Evolutionary conservation across 2,888 invertebrate genomes (phyloP), one percentile per base, ranked within the genome.

Genomic region (Rhingia campestris): DNA sequence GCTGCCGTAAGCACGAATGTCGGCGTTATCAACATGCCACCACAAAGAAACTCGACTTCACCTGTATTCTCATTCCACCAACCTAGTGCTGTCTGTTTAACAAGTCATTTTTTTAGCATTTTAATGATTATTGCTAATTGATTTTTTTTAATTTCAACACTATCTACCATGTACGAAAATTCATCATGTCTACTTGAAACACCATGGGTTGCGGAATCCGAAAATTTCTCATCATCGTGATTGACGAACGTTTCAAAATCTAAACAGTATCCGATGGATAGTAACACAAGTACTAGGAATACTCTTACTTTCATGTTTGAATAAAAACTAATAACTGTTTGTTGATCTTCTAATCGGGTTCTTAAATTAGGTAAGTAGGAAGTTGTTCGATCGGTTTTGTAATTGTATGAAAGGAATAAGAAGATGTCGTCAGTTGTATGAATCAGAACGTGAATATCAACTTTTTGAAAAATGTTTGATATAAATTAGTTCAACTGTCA

Each of bases 1-100:
- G 82, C 82, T 4, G 79, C 82, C 2, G 82, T 84, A n/a, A 79
- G 69, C 10, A 79, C 82, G 12, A 84, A 84, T 14, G 30, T 67
- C 4, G 43, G 51, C 4, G 72, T 9, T 5, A 82, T 74, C 30
- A 82, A 33, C 73, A 77, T 73, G 14, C 82, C 82, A 14, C 82
- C 82, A 10, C 82, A 77, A 12, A 73, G 69, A 53, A 37, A 82
- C 0, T 82, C 77, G 9, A 64, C 33, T 41, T 69, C 73, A 37
- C 45, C 69, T 4, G 58, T 59, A 14, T 51, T 59, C 6, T 51
- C 37, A 51, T 74, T 74, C 12, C 43, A 41, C 82, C 79, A 79
- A 35, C 84, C 69, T 12, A 84, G 73, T 32, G 84, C 79, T 35
- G 74, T 69, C 79, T 84, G 9, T 4, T 14, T 37, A 54, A 54